These are phyloP conservation scores for Amphiura filiformis DNA, from an alignment of 35 echinoderm and acorn worm genomes.

Conservation along the genomic window DNA sequence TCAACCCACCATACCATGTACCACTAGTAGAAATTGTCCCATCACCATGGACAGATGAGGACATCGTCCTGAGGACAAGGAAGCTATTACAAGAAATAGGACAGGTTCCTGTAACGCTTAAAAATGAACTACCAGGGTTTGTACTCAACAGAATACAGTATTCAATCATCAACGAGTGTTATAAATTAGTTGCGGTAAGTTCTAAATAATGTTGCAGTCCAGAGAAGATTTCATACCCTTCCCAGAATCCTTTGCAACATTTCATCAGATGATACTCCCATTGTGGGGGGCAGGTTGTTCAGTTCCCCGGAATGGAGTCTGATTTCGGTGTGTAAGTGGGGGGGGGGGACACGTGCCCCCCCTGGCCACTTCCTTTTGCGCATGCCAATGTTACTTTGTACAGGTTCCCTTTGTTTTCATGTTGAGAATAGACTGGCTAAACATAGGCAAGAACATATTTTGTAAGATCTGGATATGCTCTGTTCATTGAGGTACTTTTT, in stretches of 20 bases:
- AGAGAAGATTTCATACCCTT: too few relatives aligned
- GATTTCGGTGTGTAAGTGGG: neutral
- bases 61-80: slow-evolving; percentile 34
- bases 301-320: too few relatives aligned
- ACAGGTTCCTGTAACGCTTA: slow-evolving; percentile 64
- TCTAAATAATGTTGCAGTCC: neutral
- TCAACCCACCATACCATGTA: slow-evolving; percentile 82
- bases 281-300: too few relatives aligned
- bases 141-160: slow-evolving; percentile 74
- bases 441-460: too few relatives aligned
- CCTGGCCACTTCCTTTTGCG: too few relatives aligned
- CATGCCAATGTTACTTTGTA: too few relatives aligned
- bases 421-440: too few relatives aligned
- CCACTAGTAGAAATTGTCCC: slow-evolving; percentile 79
- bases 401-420: too few relatives aligned
- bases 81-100: slow-evolving; percentile 67
- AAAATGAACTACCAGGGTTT: slow-evolving; percentile 65
- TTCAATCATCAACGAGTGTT: slow-evolving; percentile 62
- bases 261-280: too few relatives aligned
- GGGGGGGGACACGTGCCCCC: neutral
- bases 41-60: slow-evolving; percentile 58
- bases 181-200: slow-evolving; percentile 74
- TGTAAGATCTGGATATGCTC: too few relatives aligned
- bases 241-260: too few relatives aligned
- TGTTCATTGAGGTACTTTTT: too few relatives aligned